Conservation (phyloP, 2,113 vertebrate genomes). For the Etheostoma cragini region DNA sequence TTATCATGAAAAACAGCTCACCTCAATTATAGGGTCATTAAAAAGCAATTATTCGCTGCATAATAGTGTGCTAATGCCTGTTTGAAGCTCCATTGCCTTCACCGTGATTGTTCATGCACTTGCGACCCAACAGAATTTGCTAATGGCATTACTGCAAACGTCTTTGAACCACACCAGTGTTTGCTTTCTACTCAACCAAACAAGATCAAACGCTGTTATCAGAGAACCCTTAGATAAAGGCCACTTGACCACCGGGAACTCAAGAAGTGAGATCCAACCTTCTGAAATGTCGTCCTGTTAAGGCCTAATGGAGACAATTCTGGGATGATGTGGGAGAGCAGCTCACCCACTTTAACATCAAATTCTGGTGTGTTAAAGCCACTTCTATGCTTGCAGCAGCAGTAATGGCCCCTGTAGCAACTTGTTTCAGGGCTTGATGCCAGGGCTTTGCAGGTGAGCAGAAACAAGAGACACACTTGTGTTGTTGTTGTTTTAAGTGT, state of each 20-base stretch:
- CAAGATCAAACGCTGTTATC: slow-evolving; percentile 71
- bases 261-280: slow-evolving; percentile 37
- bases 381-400: background rate
- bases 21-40: slow-evolving; percentile 51
- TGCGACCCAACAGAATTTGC: slow-evolving; percentile 49
- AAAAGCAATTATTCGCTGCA: slow-evolving; percentile 47
- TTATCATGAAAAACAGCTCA: slow-evolving; percentile 23
- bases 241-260: slow-evolving; percentile 45
- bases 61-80: slow-evolving; percentile 33
- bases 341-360: background rate
- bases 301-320: slow-evolving; percentile 24
- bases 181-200: slow-evolving; percentile 63
- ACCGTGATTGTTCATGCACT: slow-evolving; percentile 38
- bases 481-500: slow-evolving; percentile 55
- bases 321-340: slow-evolving; percentile 11
- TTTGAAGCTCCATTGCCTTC: slow-evolving; percentile 35
- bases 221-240: slow-evolving; percentile 39
- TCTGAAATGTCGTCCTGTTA: slow-evolving; percentile 7
- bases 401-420: slow-evolving; percentile 59
- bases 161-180: slow-evolving; percentile 55
- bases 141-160: slow-evolving; percentile 63
- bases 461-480: slow-evolving; percentile 74
- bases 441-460: slow-evolving; percentile 66
- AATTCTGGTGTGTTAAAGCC: slow-evolving; percentile 4
- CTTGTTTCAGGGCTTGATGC: slow-evolving; percentile 67